Conservation (phyloP, 2,113 vertebrate species). For the Gallinago media region DNA sequence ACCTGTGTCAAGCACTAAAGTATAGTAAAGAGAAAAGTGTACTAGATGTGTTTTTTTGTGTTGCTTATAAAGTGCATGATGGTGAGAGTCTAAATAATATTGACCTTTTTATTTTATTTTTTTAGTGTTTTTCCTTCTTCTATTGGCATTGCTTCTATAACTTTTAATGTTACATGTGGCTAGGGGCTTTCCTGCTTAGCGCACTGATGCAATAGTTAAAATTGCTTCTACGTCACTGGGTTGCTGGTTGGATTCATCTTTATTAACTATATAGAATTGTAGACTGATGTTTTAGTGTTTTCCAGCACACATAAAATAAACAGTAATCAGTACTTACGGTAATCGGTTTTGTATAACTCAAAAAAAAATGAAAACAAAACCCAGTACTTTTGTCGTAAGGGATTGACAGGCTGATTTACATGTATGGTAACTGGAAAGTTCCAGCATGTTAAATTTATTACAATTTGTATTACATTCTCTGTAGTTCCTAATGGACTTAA, state of each 20-base stretch:
- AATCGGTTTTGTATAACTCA: constrained; percentile 94
- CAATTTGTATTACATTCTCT: constrained; percentile 96
- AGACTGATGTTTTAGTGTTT: constrained; percentile 89
- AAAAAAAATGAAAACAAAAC: constrained; percentile 76
- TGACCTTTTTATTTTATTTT: constrained; percentile 81
- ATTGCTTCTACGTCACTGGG: constrained; percentile 89
- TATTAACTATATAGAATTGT: constrained; percentile 88
- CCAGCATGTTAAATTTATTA: constrained; percentile 95
- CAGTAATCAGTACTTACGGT: constrained; percentile 87
- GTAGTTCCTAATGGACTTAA: constrained; percentile 90
- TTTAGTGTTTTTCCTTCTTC: constrained; percentile 83
- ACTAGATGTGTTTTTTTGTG: constrained; percentile 90
- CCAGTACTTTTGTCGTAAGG: constrained; percentile 89
- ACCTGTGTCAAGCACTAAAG: constrained; percentile 88
- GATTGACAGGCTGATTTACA: constrained; percentile 90
- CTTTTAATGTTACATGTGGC: constrained; percentile 86
- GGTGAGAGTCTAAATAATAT: constrained; percentile 87
- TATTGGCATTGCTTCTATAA: constrained; percentile 89
- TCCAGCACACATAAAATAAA: constrained; percentile 89
- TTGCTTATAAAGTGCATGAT: constrained; percentile 98
- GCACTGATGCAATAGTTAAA: constrained; percentile 88
- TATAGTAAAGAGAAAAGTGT: constrained; percentile 87
- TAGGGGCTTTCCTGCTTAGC: constrained; percentile 85
- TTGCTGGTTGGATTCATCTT: constrained; percentile 90
- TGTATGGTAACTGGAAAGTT: constrained; percentile 88